Conservation (phyloP, 2,888 invertebrate genomes). For the Metopia argyrocephala region DNA sequence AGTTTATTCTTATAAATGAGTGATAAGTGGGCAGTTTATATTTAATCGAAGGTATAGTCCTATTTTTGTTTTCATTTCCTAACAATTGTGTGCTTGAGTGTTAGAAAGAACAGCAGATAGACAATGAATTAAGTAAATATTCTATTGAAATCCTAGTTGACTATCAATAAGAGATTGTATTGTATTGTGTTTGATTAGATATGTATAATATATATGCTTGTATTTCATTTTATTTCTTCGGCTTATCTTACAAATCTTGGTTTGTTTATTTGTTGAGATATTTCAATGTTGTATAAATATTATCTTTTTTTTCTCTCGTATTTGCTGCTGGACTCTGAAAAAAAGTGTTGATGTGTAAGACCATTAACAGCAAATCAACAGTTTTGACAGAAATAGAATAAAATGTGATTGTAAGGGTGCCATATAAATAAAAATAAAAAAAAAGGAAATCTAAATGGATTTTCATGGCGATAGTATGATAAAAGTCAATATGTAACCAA, state of each 20-base stretch:
- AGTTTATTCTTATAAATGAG: conserved; percentile 33
- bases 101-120: not conserved
- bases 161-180: conserved; percentile 36
- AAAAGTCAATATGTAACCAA: conserved; percentile 35
- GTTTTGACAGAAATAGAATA: conserved; percentile 46
- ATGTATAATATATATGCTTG: not conserved
- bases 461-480: conserved; percentile 9
- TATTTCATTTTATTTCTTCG: conserved; percentile 1
- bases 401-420: conserved; percentile 7
- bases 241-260: conserved; percentile 40
- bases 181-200: conserved; percentile 7
- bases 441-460: not conserved
- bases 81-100: not conserved
- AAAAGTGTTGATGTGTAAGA: conserved; percentile 53
- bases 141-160: conserved; percentile 37
- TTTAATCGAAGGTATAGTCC: conserved; percentile 40
- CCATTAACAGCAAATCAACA: conserved; percentile 59
- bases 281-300: conserved; percentile 36
- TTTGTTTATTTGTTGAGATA: conserved; percentile 42
- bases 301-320: not conserved
- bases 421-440: not conserved
- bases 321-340: not conserved
- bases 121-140: conserved; percentile 16
- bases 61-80: not conserved
- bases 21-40: conserved; percentile 39